Evolutionary conservation across 1,140 invertebrate genomes (phyloP), one percentile per base, ranked within the genome.

Genomic region (Solen grandis): DNA sequence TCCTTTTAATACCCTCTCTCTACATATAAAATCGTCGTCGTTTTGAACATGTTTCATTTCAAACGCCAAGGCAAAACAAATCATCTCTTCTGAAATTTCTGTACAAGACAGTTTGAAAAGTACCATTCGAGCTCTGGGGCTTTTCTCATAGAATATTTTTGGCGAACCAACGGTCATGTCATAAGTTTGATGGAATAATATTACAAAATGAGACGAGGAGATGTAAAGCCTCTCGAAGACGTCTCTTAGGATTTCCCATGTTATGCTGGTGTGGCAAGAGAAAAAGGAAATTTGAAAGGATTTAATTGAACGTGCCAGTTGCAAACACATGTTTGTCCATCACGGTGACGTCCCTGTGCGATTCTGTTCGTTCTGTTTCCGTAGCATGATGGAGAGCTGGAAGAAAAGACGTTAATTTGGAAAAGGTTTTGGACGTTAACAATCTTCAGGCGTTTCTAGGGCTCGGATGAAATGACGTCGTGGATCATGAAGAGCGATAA

Each of bases 1-100:
- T 16, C n/a, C 35, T 33, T 73, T 73, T 73, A 59, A 73, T 57
- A 41, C 25, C 16, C 57, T 60, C 70, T 38, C 70, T 5, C 25
- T 55, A 73, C 70, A 73, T 73, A 73, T 73, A 73, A 73, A 68
- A 73, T 36, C 36, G 70, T 73, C 70, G 57, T 60, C 55, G 38
- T 36, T 65, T 52, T 38, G 41, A 46, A 46, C 62, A 76, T 76
- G 63, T 76, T 65, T 63, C 74, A 76, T 76, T 76, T 76, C 74
- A 76, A 55, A 65, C 41, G 46, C 29, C 46, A 63, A 66, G 57
- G 60, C 57, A 76, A 76, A 65, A 76, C 74, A 65, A 60, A 57
- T 76, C 62, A 16, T 54, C 38, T 46, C 41, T 10, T 8, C 8
- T 10, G 41, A 46, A 46, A 10, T 46, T 46, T 46, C 41, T 10